A percentile compares a stretch with the other conserved stretches of the same genome.
phyloP scores from a whole-genome alignment of 2,888 invertebrate species.

The Plebejus anna region DNA sequence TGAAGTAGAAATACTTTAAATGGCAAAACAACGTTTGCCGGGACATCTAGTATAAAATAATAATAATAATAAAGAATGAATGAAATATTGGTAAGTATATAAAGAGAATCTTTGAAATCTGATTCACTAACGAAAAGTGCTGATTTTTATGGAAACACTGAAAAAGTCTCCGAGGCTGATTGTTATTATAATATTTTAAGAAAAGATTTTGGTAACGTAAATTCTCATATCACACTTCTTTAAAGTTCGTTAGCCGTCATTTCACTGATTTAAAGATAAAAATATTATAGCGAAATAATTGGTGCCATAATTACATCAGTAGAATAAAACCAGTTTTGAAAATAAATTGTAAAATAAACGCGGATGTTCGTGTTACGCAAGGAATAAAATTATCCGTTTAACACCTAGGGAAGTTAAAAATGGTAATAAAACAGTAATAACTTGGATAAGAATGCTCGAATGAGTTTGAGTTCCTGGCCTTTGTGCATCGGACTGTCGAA shows the following conservation, averaged over 20 bases:
- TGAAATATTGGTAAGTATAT: too few relatives aligned
- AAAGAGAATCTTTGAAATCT: too few relatives aligned
- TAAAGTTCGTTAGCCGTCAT: neutral
- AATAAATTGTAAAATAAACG: constrained; percentile 21
- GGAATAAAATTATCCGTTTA: constrained; percentile 14
- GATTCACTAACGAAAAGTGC: too few relatives aligned
- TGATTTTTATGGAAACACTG: too few relatives aligned
- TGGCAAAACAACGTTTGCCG: too few relatives aligned
- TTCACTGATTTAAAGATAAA: neutral
- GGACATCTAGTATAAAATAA: too few relatives aligned
- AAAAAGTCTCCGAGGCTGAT: too few relatives aligned
- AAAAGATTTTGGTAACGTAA: neutral
- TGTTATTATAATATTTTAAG: too few relatives aligned
- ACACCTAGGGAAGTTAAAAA: constrained; percentile 19
- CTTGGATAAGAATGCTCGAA: neutral
- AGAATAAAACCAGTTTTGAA: neutral
- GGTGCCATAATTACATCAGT: neutral
- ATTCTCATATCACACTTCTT: neutral
- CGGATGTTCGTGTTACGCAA: constrained; percentile 18
- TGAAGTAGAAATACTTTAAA: too few relatives aligned
- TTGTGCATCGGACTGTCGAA: neutral
- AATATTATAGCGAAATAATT: constrained; percentile 1
- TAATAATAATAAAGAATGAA: too few relatives aligned
- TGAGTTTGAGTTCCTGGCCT: neutral
- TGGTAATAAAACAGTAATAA: neutral